A percentile compares a stretch with the other conserved stretches of the same genome.
Evolutionary conservation across 2,888 invertebrate species (phyloP).

Genomic region (Drosophila robusta): DNA sequence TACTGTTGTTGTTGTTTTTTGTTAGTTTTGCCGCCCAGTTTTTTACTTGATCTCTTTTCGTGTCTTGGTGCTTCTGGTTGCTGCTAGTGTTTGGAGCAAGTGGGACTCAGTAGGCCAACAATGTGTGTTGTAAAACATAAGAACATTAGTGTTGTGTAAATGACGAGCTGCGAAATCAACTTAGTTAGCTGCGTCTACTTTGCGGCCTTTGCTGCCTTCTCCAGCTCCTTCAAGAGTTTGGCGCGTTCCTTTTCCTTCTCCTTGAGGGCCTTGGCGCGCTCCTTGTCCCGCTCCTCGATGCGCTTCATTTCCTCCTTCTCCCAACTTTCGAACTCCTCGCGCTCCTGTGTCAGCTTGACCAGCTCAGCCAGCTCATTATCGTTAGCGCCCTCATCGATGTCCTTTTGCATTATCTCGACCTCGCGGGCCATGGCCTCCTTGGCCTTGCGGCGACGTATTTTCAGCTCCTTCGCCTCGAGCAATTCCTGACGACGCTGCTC

Average conservation of each 20-base stretch:
- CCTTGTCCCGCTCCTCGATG: slow-evolving; percentile 44
- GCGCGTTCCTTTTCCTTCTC: slow-evolving; percentile 46
- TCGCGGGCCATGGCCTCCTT: slow-evolving; percentile 61
- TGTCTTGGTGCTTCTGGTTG: slow-evolving; percentile 2
- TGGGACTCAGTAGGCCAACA: not conserved
- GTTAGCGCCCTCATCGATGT: slow-evolving; percentile 51
- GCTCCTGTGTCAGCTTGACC: slow-evolving; percentile 41
- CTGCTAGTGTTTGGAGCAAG: not conserved
- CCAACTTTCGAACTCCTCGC: slow-evolving; percentile 57
- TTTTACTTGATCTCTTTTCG: not conserved
- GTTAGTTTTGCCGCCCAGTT: not conserved
- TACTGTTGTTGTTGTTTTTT: not conserved
- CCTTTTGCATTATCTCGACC: slow-evolving; percentile 66
- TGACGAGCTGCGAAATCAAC: not conserved
- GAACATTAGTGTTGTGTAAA: not conserved
- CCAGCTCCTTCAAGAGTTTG: slow-evolving; percentile 35
- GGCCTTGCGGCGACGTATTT: slow-evolving; percentile 61
- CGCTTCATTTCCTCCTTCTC: slow-evolving; percentile 62
- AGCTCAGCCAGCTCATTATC: slow-evolving; percentile 53
- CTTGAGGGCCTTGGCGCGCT: slow-evolving; percentile 31
- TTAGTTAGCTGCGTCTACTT: slow-evolving; percentile 5
- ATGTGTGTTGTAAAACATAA: not conserved
- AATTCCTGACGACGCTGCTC: slow-evolving; percentile 42
- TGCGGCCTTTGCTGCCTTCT: slow-evolving; percentile 23
- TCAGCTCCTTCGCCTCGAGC: slow-evolving; percentile 50